phyloP scores from a whole-genome alignment of 2,888 invertebrate species.

The Alentia gelatinosa region DNA sequence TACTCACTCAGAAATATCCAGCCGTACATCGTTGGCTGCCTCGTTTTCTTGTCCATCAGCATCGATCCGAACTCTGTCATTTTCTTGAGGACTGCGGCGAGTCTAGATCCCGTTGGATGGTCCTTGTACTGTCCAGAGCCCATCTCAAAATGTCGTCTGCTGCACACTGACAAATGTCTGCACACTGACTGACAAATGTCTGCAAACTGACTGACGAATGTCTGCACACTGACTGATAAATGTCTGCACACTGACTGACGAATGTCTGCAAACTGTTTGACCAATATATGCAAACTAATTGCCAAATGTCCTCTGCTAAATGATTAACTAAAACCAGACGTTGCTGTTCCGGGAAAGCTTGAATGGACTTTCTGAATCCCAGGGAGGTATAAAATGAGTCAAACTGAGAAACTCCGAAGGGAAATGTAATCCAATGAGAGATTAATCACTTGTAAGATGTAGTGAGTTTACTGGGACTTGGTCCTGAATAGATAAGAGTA shows the following conservation, averaged over 20 bases:
- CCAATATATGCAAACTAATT: background rate
- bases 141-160: background rate
- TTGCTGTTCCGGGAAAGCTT: background rate
- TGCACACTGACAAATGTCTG: background rate
- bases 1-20: conserved; percentile 51
- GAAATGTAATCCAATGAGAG: no score
- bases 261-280: background rate
- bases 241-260: background rate
- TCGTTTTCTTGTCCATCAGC: conserved; percentile 40
- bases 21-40: conserved; percentile 38
- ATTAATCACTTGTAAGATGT: no score
- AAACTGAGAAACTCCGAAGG: no score
- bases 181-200: background rate
- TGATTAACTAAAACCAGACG: background rate
- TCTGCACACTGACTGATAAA: background rate
- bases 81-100: background rate
- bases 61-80: background rate
- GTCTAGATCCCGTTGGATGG: background rate
- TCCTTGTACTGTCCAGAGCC: background rate
- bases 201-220: background rate
- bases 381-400: no score
- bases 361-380: no score
- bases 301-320: background rate
- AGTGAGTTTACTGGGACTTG: no score
- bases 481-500: no score